A percentile compares a stretch with the other conserved stretches of the same genome.
Evolutionary conservation across 2,113 vertebrate species (phyloP).

Genomic region (Hippopotamus amphibius): DNA sequence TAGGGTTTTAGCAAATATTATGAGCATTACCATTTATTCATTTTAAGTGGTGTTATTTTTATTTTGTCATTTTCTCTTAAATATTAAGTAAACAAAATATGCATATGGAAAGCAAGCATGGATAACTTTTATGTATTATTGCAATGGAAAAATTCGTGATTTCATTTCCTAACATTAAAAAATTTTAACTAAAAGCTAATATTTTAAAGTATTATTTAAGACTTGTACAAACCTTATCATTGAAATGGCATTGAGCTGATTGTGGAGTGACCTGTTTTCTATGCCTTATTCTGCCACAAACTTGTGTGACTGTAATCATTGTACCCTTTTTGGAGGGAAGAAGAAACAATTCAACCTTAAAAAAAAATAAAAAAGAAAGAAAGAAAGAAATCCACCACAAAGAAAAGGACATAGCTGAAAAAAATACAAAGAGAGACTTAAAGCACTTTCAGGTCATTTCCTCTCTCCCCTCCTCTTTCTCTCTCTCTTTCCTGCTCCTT

Average conservation of each 20-base stretch:
- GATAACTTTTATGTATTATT: background rate
- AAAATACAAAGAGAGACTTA: background rate
- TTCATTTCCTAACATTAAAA: slow-evolving; percentile 25
- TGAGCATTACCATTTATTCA: background rate
- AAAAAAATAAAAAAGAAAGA: background rate
- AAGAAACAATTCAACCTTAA: slow-evolving; percentile 1
- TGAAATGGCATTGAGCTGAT: background rate
- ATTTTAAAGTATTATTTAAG: background rate
- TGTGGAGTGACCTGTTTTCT: background rate
- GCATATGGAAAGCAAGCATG: background rate
- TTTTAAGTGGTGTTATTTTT: slow-evolving; percentile 35
- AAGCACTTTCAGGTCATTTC: background rate
- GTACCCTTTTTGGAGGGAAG: background rate
- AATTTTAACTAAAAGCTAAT: background rate
- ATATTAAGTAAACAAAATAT: slow-evolving; percentile 27
- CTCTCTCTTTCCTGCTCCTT: background rate
- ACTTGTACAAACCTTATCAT: background rate
- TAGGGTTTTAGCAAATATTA: slow-evolving; percentile 14
- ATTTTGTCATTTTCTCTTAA: background rate
- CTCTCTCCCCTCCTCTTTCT: background rate
- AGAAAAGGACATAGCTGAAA: background rate
- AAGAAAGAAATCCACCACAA: background rate
- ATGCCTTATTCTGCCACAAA: background rate
- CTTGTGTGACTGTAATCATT: background rate
- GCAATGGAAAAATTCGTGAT: background rate